Evolutionary conservation across 2,888 invertebrate species (phyloP).

Genomic region (Diloba caeruleocephala): DNA sequence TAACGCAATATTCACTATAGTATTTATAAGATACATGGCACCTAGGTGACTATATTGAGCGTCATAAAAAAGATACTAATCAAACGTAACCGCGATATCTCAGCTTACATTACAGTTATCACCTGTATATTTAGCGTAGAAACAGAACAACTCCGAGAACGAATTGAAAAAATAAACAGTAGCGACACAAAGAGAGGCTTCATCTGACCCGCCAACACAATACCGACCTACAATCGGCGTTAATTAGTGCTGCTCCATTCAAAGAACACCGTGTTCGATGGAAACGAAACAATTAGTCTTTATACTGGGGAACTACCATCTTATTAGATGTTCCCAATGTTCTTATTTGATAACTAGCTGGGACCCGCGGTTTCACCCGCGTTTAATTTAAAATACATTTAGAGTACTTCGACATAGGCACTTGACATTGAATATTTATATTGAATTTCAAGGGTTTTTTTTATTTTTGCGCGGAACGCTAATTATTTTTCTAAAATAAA

Average conservation of each 20-base stretch:
- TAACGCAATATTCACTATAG: conserved; percentile 14
- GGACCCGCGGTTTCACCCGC: no score
- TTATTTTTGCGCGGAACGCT: no score
- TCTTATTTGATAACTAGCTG: conserved; percentile 26
- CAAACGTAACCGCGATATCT: conserved; percentile 49
- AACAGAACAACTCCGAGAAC: conserved; percentile 64
- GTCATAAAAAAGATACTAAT: conserved; percentile 62
- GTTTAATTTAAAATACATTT: no score
- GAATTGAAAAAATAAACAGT: conserved; percentile 82
- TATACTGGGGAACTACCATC: conserved; percentile 58
- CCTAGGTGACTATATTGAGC: conserved; percentile 25
- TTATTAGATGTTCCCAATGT: conserved; percentile 49
- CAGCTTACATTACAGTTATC: conserved; percentile 72
- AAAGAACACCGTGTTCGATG: conserved; percentile 74
- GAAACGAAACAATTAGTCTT: conserved; percentile 69
- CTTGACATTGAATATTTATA: no score
- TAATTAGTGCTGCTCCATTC: conserved; percentile 80
- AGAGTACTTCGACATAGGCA: no score
- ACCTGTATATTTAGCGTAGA: conserved; percentile 73
- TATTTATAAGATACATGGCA: conserved; percentile 19
- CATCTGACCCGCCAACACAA: conserved; percentile 78
- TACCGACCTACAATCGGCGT: conserved; percentile 77
- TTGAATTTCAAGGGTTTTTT: no score
- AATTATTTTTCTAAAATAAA: no score
- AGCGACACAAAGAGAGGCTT: conserved; percentile 80